phyloP scores from a whole-genome alignment of 2,113 vertebrate genomes.

The Oncorhynchus mykiss region DNA sequence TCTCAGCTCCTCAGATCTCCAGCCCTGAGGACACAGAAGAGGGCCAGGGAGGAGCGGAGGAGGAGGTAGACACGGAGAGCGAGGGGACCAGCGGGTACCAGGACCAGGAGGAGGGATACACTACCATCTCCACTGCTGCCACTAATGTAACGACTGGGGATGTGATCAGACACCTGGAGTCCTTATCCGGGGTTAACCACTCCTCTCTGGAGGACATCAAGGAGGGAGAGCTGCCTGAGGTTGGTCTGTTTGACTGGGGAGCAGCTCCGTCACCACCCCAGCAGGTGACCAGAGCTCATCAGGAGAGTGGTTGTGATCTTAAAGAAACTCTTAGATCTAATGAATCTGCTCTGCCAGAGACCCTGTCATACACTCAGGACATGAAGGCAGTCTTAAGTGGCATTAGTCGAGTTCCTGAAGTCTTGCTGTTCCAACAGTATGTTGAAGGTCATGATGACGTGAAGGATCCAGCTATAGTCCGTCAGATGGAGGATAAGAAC shows the following conservation, averaged over 20 bases:
- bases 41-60: conserved; percentile 45
- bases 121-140: not conserved
- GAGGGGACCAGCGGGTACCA: conserved; percentile 12
- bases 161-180: conserved; percentile 5
- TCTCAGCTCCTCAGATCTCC: conserved; percentile 94
- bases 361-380: conserved; percentile 29
- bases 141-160: not conserved
- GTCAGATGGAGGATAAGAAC: conserved; percentile 31
- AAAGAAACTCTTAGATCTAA: conserved; percentile 31
- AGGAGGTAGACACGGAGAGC: conserved; percentile 26
- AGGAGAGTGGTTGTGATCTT: conserved; percentile 13
- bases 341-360: conserved; percentile 15
- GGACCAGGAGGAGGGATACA: not conserved
- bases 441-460: conserved; percentile 22
- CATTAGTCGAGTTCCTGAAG: conserved; percentile 43
- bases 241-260: conserved; percentile 24
- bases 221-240: conserved; percentile 37
- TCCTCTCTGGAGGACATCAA: conserved; percentile 45
- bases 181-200: conserved; percentile 8
- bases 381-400: conserved; percentile 32
- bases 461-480: conserved; percentile 29
- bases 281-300: not conserved
- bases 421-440: conserved; percentile 50
- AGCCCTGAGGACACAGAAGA: conserved; percentile 82
- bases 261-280: not conserved